Base-by-base conservation (phyloP, 2,797 vertebrate species). In the Borostomias antarcticus region DNA sequence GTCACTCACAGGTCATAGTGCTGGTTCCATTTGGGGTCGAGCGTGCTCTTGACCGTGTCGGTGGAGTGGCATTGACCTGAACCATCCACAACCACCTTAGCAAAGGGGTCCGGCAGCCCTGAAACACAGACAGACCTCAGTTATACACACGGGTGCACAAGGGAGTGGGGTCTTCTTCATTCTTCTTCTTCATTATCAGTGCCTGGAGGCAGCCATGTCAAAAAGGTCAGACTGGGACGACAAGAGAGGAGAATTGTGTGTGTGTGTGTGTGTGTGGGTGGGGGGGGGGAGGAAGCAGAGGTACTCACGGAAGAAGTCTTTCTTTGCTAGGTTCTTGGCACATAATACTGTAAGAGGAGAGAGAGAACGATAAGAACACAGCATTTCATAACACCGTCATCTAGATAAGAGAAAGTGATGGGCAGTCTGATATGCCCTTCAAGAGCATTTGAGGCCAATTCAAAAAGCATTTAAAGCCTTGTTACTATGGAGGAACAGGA, bases 1-100 rank as follows among this genome's bases (percentile, higher is more conserved):
- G 4, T 2, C 1, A 93, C 97, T 97, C 85, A 99, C 97, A 99
- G 92, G 79, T 99, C 97, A 0, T 99, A 99, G 86, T 99, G 96
- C 89, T 99, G 97, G 90, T 97, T 98, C 97, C 97, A 99, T 86
- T 98, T 99, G 78, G 97, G 97, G 92, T 99, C 97, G 92, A 99
- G 80, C 0, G 97, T 98, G 92, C 95, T 98, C 90, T 98, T 99
- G 89, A 99, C 96, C 77, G 97, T 99, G 93, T 98, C 97, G 72
- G 97, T 99, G 3, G 97, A 99, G 89, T 99, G 97, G 92, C 97
- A 99, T 88, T 99, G 97, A 78, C 97, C 97, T 7, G 97, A 98
- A 73, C 97, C 97, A 21, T 98, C 97, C 65, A 99, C 97, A 37
- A 98, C 96, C 21, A 99, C 91, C 91, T 98, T 99, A 72, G 97